Percentiles rank a stretch among this genome's conserved stretches.
Evolutionary conservation across 2,113 vertebrate species (phyloP).

Genomic region (Poeciliopsis occidentalis): DNA sequence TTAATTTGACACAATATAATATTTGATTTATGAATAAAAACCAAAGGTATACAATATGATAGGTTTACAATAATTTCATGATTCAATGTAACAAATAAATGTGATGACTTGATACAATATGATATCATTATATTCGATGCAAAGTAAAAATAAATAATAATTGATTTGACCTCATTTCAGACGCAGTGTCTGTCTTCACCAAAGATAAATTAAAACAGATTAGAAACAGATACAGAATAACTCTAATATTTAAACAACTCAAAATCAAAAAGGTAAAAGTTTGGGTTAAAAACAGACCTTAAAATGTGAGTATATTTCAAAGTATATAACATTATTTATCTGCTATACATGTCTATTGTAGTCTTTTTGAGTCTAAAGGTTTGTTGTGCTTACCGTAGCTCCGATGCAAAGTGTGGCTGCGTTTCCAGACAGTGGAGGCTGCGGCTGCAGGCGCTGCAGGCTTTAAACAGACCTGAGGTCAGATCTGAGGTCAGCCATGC

Average conservation of each 20-base stretch:
- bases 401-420: neutral
- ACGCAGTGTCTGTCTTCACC: too few species aligned
- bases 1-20: too few species aligned
- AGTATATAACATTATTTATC: neutral
- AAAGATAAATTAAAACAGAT: neutral
- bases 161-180: too few species aligned
- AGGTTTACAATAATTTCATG: too few species aligned
- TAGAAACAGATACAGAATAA: neutral
- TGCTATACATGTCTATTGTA: neutral
- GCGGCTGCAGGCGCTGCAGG: constrained; percentile 15
- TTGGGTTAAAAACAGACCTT: neutral
- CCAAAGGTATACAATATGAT: too few species aligned
- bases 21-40: too few species aligned
- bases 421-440: constrained; percentile 28
- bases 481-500: constrained; percentile 37
- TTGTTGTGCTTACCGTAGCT: constrained; percentile 36
- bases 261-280: neutral
- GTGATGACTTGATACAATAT: too few species aligned
- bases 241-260: neutral
- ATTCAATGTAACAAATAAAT: too few species aligned
- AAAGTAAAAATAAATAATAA: too few species aligned
- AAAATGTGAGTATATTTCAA: neutral
- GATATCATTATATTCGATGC: too few species aligned
- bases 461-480: constrained; percentile 64
- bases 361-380: neutral